Evolutionary conservation across 1,140 invertebrate species (phyloP).

Genomic region (Cydia amplana): DNA sequence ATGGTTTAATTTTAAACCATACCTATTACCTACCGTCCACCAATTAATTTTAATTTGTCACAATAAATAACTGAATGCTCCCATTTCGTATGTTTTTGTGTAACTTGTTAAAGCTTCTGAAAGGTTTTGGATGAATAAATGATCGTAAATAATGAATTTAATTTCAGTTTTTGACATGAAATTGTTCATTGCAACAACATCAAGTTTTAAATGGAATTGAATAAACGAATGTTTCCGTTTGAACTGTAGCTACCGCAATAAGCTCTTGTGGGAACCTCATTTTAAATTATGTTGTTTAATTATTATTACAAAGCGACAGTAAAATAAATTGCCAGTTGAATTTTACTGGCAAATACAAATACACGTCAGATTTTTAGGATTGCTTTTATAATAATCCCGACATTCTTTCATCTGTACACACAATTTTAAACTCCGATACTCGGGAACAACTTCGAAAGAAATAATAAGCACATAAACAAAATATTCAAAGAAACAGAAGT

Average conservation of each 20-base stretch:
- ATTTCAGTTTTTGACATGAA: neutral
- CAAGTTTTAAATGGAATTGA: neutral
- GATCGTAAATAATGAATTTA: neutral
- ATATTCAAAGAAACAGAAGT: constrained; percentile 21
- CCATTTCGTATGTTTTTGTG: neutral
- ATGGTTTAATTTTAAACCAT: no score
- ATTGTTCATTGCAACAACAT: neutral
- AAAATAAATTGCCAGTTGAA: neutral
- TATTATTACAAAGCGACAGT: neutral
- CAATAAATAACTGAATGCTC: no score
- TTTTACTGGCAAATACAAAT: neutral
- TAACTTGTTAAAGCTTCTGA: neutral
- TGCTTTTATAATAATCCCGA: neutral
- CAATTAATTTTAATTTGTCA: no score
- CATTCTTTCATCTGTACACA: neutral
- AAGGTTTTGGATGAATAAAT: neutral
- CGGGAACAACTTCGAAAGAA: neutral
- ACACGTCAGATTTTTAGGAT: no score
- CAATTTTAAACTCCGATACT: neutral
- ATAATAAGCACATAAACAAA: constrained; percentile 15
- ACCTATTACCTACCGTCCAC: no score
- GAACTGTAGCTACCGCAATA: neutral
- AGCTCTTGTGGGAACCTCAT: neutral
- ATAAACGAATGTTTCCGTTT: neutral
- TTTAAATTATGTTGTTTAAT: neutral